Base-by-base conservation (phyloP, 1,140 invertebrate genomes). In the Callitettix versicolor region DNA sequence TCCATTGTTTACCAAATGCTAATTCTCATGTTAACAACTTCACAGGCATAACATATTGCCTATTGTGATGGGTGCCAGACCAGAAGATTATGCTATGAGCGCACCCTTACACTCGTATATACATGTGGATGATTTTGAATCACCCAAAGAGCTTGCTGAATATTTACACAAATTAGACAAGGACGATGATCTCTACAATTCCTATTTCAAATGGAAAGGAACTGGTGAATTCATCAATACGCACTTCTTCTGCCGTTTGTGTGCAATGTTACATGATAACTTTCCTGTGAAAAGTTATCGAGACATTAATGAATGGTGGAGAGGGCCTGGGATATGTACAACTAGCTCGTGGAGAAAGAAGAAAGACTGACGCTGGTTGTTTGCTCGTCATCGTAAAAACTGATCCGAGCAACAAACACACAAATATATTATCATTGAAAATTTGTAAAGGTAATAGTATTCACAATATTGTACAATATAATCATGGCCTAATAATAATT, bases 191-290 rank as follows among this genome's bases (percentile, higher is more conserved):
- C 72, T 91, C 0, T 96, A 95, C 70, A 95, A 95, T 70, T 85
- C 88, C 14, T 95, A 95, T 68, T 95, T 95, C 69, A 81, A 82
- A 57, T 88, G 83, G 79, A 88, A 91, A 73, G 88, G 87, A 24
- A 92, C 88, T 0, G 92, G 92, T 1, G 88, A 94, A 68, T 93
- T 95, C 65, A 88, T 95, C 62, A 94, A 95, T 70, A 95, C 91
- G 15, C 90, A 85, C 65, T 97, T 95, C 69, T 96, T 92, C 84
- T 98, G 94, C 67, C 81, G 94, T 1, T 76, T 98, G 15, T 98
- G 95, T 70, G 82, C 91, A 3, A 83, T 93, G 77, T 68, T 94
- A 21, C 91, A 95, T 67, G 87, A 86, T 57, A 79, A 76, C 46
- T 77, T 76, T 41, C 75, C 76, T 40, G 69, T 71, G 1, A 80